Base-by-base conservation (phyloP, 2,113 vertebrate species). In the Mionectes macconnelli region DNA sequence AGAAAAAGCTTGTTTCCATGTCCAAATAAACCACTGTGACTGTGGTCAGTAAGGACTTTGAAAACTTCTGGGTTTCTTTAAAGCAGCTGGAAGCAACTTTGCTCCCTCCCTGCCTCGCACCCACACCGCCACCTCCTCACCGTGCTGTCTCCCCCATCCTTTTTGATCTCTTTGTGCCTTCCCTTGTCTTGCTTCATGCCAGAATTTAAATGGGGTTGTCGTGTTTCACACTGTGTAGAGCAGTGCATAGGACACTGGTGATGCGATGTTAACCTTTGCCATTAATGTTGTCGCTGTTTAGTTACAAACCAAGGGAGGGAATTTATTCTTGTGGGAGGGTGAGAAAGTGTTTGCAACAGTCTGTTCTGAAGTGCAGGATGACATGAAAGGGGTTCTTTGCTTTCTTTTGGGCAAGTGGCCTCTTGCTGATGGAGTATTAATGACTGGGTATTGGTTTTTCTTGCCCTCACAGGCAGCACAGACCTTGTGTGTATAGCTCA, bases 401-500 rank as follows among this genome's bases (percentile, higher is more conserved):
- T 93, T 94, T 60, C 44, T 72, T 77, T 78, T 88, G 35, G 70
- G 28, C 16, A 18, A 81, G 12, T 24, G 63, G 53, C 40, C n/a
- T 78, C 40, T 7, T 68, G 83, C 25, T 37, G 40, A n/a, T 50
- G 63, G 17, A 90, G 39, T 12, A 37, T 66, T 47, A 63, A 85
- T 64, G 57, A 49, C 49, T 55, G 53, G 33, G 13, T 80, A n/a
- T 68, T 52, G 23, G 33, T 35, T 64, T 76, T 69, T 77, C 76
- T 84, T 87, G 79, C 42, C 77, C 57, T 93, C 78, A 5, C 74
- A 99, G 99, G 98, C 95, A 95, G 94, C 96, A 45, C 96, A 50
- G 97, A 96, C 92, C 98, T 98, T 15, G 95, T 97, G 56, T 99
- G 99, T 97, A 70, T 98, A 12, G 97, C 97, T 53, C 98, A 98